Evolutionary conservation across 2,888 invertebrate genomes (phyloP), one percentile per base, ranked within the genome.

Genomic region (Ochropleura leucogaster): DNA sequence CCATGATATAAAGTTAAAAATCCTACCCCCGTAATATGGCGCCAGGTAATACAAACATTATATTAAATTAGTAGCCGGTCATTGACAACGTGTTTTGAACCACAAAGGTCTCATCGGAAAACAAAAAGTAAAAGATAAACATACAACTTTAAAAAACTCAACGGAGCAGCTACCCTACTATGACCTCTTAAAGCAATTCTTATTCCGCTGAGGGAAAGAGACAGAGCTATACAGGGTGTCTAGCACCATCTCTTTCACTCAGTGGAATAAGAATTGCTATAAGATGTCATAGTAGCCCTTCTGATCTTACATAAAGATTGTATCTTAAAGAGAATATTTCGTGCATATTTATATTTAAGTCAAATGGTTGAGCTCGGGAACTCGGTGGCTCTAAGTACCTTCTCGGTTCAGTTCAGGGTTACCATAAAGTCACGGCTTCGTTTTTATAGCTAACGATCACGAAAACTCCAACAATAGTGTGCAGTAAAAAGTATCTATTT

Each of bases 371-470:
- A 57, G 51, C 64, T 55, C 20, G 55, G 65, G 30, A 51, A 40
- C 53, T 49, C 73, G 49, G 16, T 68, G 47, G 18, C 49, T 60
- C 49, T n/a, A 14, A 49, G 8, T 57, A 63, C 63, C 47, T 49
- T 55, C 47, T 68, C 51, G 49, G 74, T 86, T 86, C 81, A 85
- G 79, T 86, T 86, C 81, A 85, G 79, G 86, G 85, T 83, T 72
- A 73, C 67, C 74, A 76, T 75, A 75, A 79, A 80, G 74, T 82
- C 80, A 80, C 68, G 75, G 87, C 79, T 87, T 77, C 79, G 63
- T 73, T 76, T 89, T 89, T 89, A 90, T 87, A 79, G 77, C 80
- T 83, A 82, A 77, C 79, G 71, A 76, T 87, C 90, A 90, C 88
- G 90, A 83, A 85, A 79, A 74, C 71, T 63, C 63, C 55, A 67